phyloP scores from a whole-genome alignment of 2,888 invertebrate genomes.

The Hyposoter didymator region DNA sequence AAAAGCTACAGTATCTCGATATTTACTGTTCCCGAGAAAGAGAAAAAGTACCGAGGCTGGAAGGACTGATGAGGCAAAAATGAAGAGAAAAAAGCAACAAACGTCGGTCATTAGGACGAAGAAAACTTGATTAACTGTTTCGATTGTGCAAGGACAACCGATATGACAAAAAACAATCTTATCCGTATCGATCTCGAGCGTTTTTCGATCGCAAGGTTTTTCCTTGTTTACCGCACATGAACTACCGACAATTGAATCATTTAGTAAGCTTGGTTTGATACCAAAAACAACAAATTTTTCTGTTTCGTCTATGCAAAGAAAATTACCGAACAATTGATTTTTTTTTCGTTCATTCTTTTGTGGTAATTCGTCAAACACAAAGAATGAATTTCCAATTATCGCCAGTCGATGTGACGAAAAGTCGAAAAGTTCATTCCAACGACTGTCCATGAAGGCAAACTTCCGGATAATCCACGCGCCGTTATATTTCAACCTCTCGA shows the following conservation, averaged over 20 bases:
- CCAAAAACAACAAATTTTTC: neutral
- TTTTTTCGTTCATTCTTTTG: neutral
- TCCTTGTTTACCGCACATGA: constrained; percentile 22
- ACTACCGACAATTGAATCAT: constrained; percentile 13
- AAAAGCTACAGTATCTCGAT: neutral
- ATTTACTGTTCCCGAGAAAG: neutral
- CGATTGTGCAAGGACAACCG: constrained; percentile 36
- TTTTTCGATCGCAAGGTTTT: constrained; percentile 23
- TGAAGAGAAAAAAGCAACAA: neutral
- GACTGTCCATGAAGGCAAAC: neutral
- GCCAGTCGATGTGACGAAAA: neutral
- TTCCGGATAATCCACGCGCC: neutral
- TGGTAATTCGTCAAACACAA: neutral
- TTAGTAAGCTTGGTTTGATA: neutral
- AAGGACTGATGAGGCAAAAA: constrained; percentile 1
- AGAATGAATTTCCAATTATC: neutral
- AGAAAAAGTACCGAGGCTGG: neutral
- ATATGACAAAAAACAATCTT: constrained; percentile 16
- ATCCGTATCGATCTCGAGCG: constrained; percentile 18
- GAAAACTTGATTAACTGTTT: constrained; percentile 14
- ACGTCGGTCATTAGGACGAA: constrained; percentile 20
- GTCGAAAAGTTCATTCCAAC: neutral
- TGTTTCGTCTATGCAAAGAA: neutral
- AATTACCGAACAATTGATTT: neutral
- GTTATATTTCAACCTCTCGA: neutral